These are phyloP conservation scores for Zaprionus capensis DNA, from an alignment of 1,140 invertebrate genomes.

Conservation along the genomic window DNA sequence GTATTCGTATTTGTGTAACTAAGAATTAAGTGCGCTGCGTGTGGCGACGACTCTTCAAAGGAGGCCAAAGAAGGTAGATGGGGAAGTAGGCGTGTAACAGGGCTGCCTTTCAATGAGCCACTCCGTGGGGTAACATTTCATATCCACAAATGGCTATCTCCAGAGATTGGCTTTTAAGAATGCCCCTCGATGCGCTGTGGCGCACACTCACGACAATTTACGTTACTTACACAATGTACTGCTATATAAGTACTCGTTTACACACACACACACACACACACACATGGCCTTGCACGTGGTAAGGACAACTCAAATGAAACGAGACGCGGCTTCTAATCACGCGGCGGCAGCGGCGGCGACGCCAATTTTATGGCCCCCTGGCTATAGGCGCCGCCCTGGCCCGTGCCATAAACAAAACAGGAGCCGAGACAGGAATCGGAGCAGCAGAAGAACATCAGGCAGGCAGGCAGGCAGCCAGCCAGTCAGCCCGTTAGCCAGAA, in stretches of 20 bases:
- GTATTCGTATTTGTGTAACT: constrained; percentile 2
- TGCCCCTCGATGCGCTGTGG: constrained; percentile 31
- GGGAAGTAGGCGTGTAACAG: not conserved
- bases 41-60: not conserved
- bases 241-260: constrained; percentile 19
- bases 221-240: constrained; percentile 35
- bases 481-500: constrained; percentile 1
- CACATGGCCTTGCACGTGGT: constrained; percentile 10
- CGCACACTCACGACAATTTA: constrained; percentile 34
- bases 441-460: not conserved
- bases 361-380: constrained; percentile 53
- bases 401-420: constrained; percentile 59
- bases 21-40: not conserved
- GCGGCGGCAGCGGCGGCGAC: constrained; percentile 43
- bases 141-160: constrained; percentile 48
- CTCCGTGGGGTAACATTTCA: constrained; percentile 37
- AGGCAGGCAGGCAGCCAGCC: not conserved
- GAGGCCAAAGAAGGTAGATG: not conserved
- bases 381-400: constrained; percentile 46
- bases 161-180: constrained; percentile 49
- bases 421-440: constrained; percentile 11
- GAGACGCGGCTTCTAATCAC: constrained; percentile 62
- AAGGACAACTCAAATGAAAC: constrained; percentile 68
- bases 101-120: constrained; percentile 8
- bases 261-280: constrained; percentile 8